A percentile compares a stretch with the other conserved stretches of the same genome.
Conservation (phyloP, 2,888 invertebrate species). For the Chorisops tibialis region DNA sequence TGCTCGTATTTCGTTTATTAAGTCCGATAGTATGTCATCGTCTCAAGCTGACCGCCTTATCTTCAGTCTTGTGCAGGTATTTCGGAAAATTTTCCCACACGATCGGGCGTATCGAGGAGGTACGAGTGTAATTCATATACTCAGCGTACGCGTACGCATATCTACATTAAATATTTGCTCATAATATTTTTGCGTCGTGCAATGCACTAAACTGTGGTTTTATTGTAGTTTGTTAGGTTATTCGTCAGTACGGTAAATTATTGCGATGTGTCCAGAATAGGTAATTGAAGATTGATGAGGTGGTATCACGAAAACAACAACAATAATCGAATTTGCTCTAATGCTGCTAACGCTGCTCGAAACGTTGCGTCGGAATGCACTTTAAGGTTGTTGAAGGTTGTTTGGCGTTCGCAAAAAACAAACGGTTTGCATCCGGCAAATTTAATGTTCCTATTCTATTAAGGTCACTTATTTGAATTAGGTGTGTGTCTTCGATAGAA, state of each 20-base stretch:
- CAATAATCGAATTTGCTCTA: slow-evolving; percentile 1
- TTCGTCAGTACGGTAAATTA: slow-evolving; percentile 16
- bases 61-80: slow-evolving; percentile 8
- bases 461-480: too few species aligned
- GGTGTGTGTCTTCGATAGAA: too few species aligned
- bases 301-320: not conserved
- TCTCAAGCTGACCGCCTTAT: slow-evolving; percentile 6
- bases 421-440: too few species aligned
- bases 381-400: slow-evolving; percentile 24
- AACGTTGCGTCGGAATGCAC: slow-evolving; percentile 12
- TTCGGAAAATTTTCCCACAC: slow-evolving; percentile 22
- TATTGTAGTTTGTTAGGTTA: slow-evolving; percentile 9
- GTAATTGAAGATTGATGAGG: slow-evolving; percentile 13
- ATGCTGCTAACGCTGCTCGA: slow-evolving; percentile 2
- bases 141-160: not conserved
- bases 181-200: slow-evolving; percentile 18
- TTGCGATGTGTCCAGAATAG: slow-evolving; percentile 12
- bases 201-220: slow-evolving; percentile 24
- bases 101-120: too few species aligned
- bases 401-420: too few species aligned
- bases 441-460: too few species aligned
- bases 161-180: slow-evolving; percentile 21
- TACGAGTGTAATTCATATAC: too few species aligned
- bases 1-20: slow-evolving; percentile 1
- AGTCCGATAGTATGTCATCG: slow-evolving; percentile 17